phyloP scores from a whole-genome alignment of 2,888 invertebrate genomes.

The Troilus luridus region DNA sequence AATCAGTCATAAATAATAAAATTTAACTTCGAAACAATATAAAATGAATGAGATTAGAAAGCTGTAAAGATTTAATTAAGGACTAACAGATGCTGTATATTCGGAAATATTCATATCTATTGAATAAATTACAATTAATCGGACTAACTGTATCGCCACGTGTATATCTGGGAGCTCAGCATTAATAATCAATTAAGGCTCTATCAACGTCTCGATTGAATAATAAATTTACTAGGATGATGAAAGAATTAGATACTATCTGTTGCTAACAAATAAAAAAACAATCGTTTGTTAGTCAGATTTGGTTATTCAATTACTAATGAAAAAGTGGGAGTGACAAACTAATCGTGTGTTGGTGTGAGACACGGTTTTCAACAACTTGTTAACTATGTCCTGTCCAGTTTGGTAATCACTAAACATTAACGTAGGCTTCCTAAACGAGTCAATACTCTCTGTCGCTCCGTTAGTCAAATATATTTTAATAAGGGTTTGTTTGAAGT shows the following conservation, averaged over 20 bases:
- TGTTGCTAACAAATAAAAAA: background rate
- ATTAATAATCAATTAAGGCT: background rate
- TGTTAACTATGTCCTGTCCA: background rate
- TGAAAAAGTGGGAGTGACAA: background rate
- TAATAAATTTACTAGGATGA: background rate
- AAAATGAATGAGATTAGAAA: no score
- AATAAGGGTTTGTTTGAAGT: background rate
- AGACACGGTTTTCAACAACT: background rate
- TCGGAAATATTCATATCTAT: background rate
- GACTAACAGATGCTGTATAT: no score
- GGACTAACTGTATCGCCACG: background rate
- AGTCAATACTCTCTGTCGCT: background rate
- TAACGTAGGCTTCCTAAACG: background rate
- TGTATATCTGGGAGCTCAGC: background rate
- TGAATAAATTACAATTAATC: background rate
- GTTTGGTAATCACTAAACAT: conserved; percentile 34
- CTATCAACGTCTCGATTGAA: background rate
- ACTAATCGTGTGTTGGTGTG: background rate
- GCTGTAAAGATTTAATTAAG: no score
- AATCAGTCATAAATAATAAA: no score
- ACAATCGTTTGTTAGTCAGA: background rate
- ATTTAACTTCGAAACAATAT: no score
- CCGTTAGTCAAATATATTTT: background rate
- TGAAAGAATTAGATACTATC: background rate
- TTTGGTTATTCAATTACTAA: background rate